Conservation (phyloP, 2,888 invertebrate species). For the Maniola hyperantus region DNA sequence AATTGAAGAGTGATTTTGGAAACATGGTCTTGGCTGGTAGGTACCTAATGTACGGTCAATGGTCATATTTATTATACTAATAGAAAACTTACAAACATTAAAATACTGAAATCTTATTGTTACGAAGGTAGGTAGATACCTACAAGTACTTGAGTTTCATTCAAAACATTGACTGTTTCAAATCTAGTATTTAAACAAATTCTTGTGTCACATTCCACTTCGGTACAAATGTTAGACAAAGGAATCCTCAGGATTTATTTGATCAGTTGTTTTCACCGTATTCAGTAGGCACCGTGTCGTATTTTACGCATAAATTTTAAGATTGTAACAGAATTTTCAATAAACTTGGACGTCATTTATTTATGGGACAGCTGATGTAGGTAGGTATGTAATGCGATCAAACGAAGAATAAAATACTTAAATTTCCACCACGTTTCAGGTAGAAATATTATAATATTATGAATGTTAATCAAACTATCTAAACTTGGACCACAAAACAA, state of each 20-base stretch:
- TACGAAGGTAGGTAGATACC: not conserved
- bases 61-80: too few species aligned
- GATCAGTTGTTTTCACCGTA: slow-evolving; percentile 69
- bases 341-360: not conserved
- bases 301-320: slow-evolving; percentile 33
- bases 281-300: slow-evolving; percentile 38
- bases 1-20: too few species aligned
- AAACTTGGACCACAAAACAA: too few species aligned
- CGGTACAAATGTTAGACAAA: slow-evolving; percentile 46
- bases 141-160: not conserved
- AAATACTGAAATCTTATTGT: not conserved
- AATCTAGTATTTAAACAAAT: slow-evolving; percentile 43
- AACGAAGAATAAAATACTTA: too few species aligned
- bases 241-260: slow-evolving; percentile 68
- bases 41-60: too few species aligned
- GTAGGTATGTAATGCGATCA: too few species aligned
- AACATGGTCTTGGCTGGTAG: too few species aligned
- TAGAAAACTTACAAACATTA: too few species aligned
- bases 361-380: too few species aligned
- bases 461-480: too few species aligned
- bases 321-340: slow-evolving; percentile 5
- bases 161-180: slow-evolving; percentile 7
- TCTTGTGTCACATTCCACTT: slow-evolving; percentile 43
- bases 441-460: too few species aligned
- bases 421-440: too few species aligned